phyloP scores from a whole-genome alignment of 2,113 vertebrate species.

The Tragulus kanchil region DNA sequence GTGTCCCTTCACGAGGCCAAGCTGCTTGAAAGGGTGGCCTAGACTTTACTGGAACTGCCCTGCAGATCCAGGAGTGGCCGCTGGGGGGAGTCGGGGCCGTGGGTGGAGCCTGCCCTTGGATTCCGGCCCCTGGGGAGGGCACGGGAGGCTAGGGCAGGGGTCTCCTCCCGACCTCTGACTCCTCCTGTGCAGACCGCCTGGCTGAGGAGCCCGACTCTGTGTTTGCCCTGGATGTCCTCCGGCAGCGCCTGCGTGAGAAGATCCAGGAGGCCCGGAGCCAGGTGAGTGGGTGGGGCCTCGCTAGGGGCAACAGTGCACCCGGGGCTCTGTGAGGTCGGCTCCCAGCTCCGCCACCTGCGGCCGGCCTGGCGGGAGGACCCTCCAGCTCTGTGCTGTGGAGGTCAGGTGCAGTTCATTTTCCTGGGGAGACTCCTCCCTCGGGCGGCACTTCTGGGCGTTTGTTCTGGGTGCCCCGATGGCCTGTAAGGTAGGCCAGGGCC shows the following conservation, averaged over 20 bases:
- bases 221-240: constrained; percentile 91
- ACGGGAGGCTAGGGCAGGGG: fast-evolving
- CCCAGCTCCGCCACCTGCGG: fast-evolving
- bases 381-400: fast-evolving
- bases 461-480: fast-evolving
- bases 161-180: background rate
- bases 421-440: background rate
- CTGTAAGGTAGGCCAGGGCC: background rate
- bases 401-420: background rate
- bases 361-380: background rate
- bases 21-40: background rate
- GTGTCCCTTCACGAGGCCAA: no score
- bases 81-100: background rate
- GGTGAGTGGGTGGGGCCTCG: constrained; percentile 82
- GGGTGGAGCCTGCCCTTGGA: fast-evolving
- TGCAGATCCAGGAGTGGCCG: fast-evolving
- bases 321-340: fast-evolving
- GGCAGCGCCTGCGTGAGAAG: constrained; percentile 95
- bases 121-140: fast-evolving
- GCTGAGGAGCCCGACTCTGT: constrained; percentile 74
- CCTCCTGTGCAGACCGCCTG: constrained; percentile 79
- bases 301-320: background rate
- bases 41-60: no score
- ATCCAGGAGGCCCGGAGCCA: constrained; percentile 93
- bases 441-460: fast-evolving